These are phyloP conservation scores for Lipotes vexillifer DNA, from an alignment of 2,113 vertebrate species.

Conservation along the genomic window DNA sequence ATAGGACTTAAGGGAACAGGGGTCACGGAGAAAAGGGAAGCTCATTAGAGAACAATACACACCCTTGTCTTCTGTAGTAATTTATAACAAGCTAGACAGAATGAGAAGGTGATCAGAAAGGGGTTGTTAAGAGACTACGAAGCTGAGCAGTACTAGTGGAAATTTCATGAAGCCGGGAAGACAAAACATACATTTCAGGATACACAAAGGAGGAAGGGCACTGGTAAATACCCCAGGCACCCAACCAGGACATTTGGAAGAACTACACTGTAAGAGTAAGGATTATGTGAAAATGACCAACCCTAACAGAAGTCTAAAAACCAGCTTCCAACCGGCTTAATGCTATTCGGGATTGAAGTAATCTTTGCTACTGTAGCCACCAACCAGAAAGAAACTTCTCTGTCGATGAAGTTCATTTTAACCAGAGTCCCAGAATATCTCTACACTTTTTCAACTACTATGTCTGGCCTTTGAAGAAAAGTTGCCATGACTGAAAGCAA, in stretches of 20 bases:
- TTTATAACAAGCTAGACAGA: background rate
- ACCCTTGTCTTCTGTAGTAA: background rate
- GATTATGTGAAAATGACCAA: background rate
- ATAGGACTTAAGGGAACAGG: background rate
- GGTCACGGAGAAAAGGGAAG: background rate
- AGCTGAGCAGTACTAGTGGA: background rate
- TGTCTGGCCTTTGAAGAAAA: background rate
- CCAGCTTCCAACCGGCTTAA: background rate
- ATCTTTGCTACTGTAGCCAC: background rate
- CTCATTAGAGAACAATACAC: background rate
- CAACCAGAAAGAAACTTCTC: background rate
- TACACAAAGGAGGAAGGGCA: background rate
- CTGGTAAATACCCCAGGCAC: background rate
- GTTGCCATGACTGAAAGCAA: background rate
- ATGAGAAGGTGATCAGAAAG: background rate
- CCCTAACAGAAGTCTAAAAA: background rate
- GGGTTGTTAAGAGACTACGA: background rate
- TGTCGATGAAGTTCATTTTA: background rate
- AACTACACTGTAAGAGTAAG: background rate
- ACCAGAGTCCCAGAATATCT: background rate
- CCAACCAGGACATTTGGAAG: background rate
- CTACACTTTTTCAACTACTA: background rate
- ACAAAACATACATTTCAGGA: background rate
- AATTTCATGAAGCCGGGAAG: background rate
- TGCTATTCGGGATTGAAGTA: background rate